Evolutionary conservation across 2,888 invertebrate species (phyloP), one percentile per base, ranked within the genome.

Genomic region (Iselma pallidipennis): DNA sequence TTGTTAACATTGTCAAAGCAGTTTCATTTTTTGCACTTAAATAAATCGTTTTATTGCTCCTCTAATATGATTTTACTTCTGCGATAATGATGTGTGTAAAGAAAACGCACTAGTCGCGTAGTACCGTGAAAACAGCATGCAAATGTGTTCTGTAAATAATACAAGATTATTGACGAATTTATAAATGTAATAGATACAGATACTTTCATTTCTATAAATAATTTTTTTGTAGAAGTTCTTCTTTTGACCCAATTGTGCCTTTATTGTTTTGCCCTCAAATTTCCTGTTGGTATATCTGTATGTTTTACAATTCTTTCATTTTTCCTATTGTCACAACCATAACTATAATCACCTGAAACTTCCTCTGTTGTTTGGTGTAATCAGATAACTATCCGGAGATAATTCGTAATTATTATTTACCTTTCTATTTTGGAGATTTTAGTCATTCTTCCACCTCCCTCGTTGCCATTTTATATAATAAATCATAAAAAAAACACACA

Each of bases 121-220:
- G 50, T 49, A 49, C 49, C 52, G 63, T 59, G 55, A 62, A 62
- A 62, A 62, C 52, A 28, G 31, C 37, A 33, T 52, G 50, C 55
- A 62, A 62, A 62, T 62, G 58, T 48, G 23, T 55, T 51, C 25
- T 25, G 57, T 59, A 62, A 62, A 62, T 59, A 62, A 62, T 61
- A 50, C 54, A 55, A n/a, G n/a, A n/a, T 53, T 57, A 49, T 57
- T 60, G 52, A 50, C 37, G 16, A 37, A 37, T 37, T 16, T 37
- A 37, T 37, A 16, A 37, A 37, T 37, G 2, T 33, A 37, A 7
- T 9, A 16, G 37, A 19, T 37, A n/a, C n/a, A n/a, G n/a, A n/a
- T n/a, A n/a, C n/a, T n/a, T n/a, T n/a, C n/a, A n/a, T n/a, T n/a
- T n/a, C n/a, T n/a, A n/a, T n/a, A n/a, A n/a, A n/a, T n/a, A n/a